Evolutionary conservation across 2,888 invertebrate species (phyloP), one percentile per base, ranked within the genome.

Genomic region (Theristus sp.): DNA sequence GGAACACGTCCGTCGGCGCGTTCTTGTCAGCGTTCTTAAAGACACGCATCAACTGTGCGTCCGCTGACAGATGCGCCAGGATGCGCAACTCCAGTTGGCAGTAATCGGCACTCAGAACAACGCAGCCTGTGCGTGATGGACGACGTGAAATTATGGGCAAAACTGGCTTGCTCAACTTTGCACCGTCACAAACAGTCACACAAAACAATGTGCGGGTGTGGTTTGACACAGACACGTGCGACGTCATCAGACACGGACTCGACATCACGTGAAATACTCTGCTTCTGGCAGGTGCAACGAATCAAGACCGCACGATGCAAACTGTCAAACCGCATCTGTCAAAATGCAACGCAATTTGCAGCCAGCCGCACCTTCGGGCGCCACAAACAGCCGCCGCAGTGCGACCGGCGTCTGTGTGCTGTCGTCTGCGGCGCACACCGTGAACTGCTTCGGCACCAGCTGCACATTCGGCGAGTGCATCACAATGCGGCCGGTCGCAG

Each of bases 381-480:
- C 66, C 31, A 78, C 68, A 25, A 86, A 78, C 28, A 80, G 76
- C 76, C 93, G 91, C 69, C 89, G 85, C 68, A 86, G 84, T 1
- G 90, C 88, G 27, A 93, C 82, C 74, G 84, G 87, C 76, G 17
- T 38, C 38, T 38, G 38, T n/a, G n/a, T n/a, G n/a, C n/a, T n/a
- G n/a, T n/a, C 38, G 17, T 6, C 10, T 17, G 10, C 96, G 94
- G 53, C 31, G 31, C 78, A 68, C 24, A 86, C 78, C 27, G 80
- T 76, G 76, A 93, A 93, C 69, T 88, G 85, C 68, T 87, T 84
- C 0, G 91, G 88, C 25, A 93, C 82, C 74, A 84, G 87, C 76
- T 96, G 94, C 49, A 98, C 75, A 77, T 89, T 93, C 1, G 94
- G 96, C 71, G 89, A 89, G 63, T 83, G 82, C 86, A 94, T 89